Base-by-base conservation (phyloP, 1,140 invertebrate genomes). In the Neodiprion virginianus region DNA sequence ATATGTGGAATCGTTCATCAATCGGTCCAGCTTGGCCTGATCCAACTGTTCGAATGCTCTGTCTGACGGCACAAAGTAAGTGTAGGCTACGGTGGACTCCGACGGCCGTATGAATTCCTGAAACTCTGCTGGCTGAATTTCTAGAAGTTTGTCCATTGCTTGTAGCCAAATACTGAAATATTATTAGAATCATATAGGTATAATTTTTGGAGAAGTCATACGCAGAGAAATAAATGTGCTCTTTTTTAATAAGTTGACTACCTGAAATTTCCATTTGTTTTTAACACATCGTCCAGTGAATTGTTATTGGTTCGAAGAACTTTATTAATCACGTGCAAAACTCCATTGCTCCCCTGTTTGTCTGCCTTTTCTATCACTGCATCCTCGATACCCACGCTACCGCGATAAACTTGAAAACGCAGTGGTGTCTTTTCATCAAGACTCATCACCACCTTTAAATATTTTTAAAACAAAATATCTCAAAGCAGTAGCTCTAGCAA, bases 261-360 rank as follows among this genome's bases (percentile, higher is more conserved):
- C 88, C 82, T 84, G 77, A 87, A 89, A 69, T 86, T 87, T 23
- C 85, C 83, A 49, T 86, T 80, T 14, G 79, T 82, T 9, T 83
- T 74, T 0, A 87, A 81, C n/a, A 90, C 83, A 71, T 90, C 89
- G 5, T 87, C 85, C 0, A 87, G 80, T 4, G 89, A 86, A 71
- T 86, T 85, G 28, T 87, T 83, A 3, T 88, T 86, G 0, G 90
- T 89, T 87, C 81, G 28, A 48, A 92, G 79, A 21, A 90, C 88
- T 75, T 88, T 88, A 76, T 86, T 89, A 53, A 92, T 88, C 21
- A 91, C 84, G 77, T 92, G 91, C 65, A 92, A 81, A 2, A 91
- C 86, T 7, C 91, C 91, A 79, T 92, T 91, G 28, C 88, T 88
- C 10, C 89, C 89, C 69, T 90, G 87, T 70, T 89, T 83, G 76